Percentiles rank a stretch among this genome's conserved stretches.
These are phyloP conservation scores for Phrynocephalus guinanensis DNA, from an alignment of 2,797 vertebrate genomes.

Conservation along the genomic window DNA sequence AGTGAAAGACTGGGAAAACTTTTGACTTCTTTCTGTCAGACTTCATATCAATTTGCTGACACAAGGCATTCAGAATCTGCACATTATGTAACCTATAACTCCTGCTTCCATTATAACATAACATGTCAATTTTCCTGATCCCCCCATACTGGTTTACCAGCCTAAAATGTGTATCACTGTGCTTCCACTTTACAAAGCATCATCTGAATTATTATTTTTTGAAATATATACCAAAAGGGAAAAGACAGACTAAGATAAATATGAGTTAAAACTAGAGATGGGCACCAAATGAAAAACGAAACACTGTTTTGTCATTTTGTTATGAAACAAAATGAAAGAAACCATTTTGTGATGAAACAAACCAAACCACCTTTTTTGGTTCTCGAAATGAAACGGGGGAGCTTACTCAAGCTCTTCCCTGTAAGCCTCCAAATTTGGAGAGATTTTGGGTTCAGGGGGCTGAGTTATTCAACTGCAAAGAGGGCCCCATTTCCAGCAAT, in stretches of 20 bases:
- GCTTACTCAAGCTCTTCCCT: no score
- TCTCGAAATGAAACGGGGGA: no score
- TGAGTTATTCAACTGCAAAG: no score
- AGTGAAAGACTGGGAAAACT: background rate
- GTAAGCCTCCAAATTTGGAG: no score
- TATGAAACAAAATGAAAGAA: no score
- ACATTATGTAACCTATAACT: background rate
- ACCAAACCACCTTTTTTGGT: no score
- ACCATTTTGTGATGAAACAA: no score
- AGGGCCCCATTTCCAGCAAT: no score
- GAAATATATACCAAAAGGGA: background rate
- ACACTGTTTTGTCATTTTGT: no score
- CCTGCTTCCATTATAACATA: constrained; percentile 1
- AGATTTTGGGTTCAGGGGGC: no score
- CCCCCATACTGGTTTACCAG: background rate
- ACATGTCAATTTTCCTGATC: background rate
- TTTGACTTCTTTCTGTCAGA: background rate
- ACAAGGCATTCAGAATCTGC: background rate
- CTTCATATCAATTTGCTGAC: background rate
- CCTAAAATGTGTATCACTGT: background rate
- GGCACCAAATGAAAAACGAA: no score
- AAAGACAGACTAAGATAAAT: background rate
- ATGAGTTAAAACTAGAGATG: no score
- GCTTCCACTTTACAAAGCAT: background rate
- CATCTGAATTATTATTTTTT: background rate